Base-by-base conservation (phyloP, 2,888 invertebrate species). In the Silvanus unidentatus region DNA sequence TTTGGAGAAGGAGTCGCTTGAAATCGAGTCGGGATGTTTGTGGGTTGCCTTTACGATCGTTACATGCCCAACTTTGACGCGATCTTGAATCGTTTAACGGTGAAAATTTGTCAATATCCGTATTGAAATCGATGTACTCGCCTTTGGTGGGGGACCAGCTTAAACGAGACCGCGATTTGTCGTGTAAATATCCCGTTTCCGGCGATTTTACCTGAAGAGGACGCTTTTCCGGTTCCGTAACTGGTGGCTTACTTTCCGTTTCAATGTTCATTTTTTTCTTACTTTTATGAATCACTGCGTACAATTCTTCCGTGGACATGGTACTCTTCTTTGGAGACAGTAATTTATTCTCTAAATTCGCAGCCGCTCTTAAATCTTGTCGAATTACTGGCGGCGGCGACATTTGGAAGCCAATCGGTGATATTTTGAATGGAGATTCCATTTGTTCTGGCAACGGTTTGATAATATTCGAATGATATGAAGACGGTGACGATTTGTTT, bases 1-100 rank as follows among this genome's bases (percentile, higher is more conserved):
- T 86, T 59, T 88, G 88, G 59, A 88, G 84, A 28, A 90, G 73
- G 15, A 90, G 73, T 60, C 84, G 82, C 66, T 92, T 92, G 66
- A 92, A 92, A 70, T 91, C 90, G 63, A 87, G 75, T 48, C 90
- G 77, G 1, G 88, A 88, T 0, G 89, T 91, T 62, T 87, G 84
- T 46, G 82, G 80, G 3, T 50, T 42, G 1, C 81, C 81, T 57
- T 80, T 77, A 50, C 82, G 75, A 66, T 84, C 83, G 4, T 79
- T 80, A 56, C 83, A 84, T 15, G 77, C 68, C 72, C 72, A 72
- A 54, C 71, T 78, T 55, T 72, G 70, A 14, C 73, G 57, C 2
- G 65, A 62, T 63, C 75, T 62, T 47, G 70, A 45, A 57, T 69
- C 67, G 49, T 66, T 63, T 30, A 63, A 57, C 8, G 67, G 64